Conservation (phyloP, 1,140 invertebrate genomes). For the Heterodera schachtii region DNA sequence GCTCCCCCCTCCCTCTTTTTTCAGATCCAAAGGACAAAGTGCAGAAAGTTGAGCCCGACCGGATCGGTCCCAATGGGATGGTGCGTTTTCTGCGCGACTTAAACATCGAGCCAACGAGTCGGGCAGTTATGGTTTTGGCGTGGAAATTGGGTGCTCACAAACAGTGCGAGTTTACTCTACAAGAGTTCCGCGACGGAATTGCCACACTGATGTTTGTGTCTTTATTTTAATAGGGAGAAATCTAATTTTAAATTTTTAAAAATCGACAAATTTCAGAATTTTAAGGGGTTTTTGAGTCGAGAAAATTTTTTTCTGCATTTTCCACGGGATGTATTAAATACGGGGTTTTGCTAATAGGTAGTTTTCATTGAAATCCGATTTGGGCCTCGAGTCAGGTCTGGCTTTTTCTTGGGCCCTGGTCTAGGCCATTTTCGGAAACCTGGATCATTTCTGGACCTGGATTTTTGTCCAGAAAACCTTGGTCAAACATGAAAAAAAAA, state of each 20-base stretch:
- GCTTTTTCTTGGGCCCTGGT: no score
- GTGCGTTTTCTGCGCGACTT: slow-evolving; percentile 92
- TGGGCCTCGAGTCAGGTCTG: background rate
- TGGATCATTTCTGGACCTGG: no score
- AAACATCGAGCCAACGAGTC: slow-evolving; percentile 84
- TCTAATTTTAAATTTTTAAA: no score
- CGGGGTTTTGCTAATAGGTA: background rate
- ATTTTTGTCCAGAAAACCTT: no score
- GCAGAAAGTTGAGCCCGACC: slow-evolving; percentile 70
- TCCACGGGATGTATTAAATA: no score
- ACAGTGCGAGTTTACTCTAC: slow-evolving; percentile 93
- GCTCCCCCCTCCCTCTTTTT: background rate
- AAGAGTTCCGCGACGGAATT: slow-evolving; percentile 92
- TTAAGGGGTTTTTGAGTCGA: background rate
- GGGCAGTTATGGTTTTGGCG: slow-evolving; percentile 89
- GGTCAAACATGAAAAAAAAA: slow-evolving; percentile 1
- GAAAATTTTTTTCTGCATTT: background rate
- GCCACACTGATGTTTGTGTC: slow-evolving; percentile 78
- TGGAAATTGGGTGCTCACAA: slow-evolving; percentile 96
- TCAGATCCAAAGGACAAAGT: slow-evolving; percentile 27
- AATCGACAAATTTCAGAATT: no score
- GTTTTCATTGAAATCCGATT: no score
- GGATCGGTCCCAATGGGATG: slow-evolving; percentile 92
- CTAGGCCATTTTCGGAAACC: no score
- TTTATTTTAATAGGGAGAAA: slow-evolving; percentile 11